Evolutionary conservation across 1,140 invertebrate genomes (phyloP), one percentile per base, ranked within the genome.

Genomic region (Hypsibius dujardini): DNA sequence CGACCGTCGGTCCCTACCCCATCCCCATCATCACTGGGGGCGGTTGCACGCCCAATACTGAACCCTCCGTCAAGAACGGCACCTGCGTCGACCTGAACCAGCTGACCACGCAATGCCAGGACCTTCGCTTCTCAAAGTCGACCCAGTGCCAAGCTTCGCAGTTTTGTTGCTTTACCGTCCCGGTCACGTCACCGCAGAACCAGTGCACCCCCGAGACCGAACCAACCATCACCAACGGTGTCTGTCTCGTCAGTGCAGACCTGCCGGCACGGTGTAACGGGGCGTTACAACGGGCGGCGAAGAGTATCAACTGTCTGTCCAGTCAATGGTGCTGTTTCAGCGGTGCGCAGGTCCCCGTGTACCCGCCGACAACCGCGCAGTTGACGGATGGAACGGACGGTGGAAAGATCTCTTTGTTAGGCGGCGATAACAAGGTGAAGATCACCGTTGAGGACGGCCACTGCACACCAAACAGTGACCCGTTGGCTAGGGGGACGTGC

Each of bases 111-210:
- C 12, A 15, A 3, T 67, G 62, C 45, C 3, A 12, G 3, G 62
- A 3, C 62, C 7, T 15, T 3, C 62, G 62, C 3, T 12, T 67
- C 12, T 12, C 62, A 15, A 67, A 67, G 42, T 67, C 62, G 12
- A 67, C 12, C 42, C 12, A 42, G 3, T 67, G 62, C 42, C 12
- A 12, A 42, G 42, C 12, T 42, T 7, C 12, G 3, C 12, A 67
- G 62, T 67, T 67, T 45, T 67, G 62, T 45, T 67, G 62, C 45
- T 67, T 67, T 42, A 67, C 7, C n/a, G 50, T 56, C 50, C 50
- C 7, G 50, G 7, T n/a, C 50, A n/a, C n/a, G 50, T n/a, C 7
- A n/a, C n/a, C 50, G 7, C 7, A 7, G n/a, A 12, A 7, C 7
- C 50, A 56, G n/a, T 56, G 50, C n/a, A n/a, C n/a, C 7, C 50